Evolutionary conservation across 2,797 vertebrate species (phyloP).

Genomic region (Falco biarmicus): DNA sequence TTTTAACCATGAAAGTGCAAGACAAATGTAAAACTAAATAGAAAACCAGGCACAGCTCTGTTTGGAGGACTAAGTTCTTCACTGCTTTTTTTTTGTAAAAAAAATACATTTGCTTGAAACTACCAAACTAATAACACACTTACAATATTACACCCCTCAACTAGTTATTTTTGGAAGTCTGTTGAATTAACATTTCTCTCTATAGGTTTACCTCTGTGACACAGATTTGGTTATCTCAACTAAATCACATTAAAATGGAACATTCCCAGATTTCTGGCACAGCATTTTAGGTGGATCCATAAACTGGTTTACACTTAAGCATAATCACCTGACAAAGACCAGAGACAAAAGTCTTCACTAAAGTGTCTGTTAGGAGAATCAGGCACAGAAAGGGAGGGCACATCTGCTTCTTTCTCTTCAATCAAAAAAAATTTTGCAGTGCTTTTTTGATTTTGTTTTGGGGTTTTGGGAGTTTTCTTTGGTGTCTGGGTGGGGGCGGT

Average conservation of each 20-base stretch:
- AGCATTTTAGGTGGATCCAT: not conserved
- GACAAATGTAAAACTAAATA: not conserved
- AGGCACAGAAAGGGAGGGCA: not conserved
- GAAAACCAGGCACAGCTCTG: not conserved
- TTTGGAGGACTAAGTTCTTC: not conserved
- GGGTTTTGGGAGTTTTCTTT: not conserved
- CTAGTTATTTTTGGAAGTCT: not conserved
- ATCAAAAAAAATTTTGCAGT: not conserved
- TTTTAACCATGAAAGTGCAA: not conserved
- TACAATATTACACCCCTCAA: not conserved
- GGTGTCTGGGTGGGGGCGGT: too few species aligned
- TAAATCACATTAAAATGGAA: not conserved
- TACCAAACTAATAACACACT: not conserved
- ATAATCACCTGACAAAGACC: not conserved
- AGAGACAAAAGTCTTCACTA: not conserved
- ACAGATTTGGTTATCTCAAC: not conserved
- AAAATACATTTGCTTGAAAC: not conserved
- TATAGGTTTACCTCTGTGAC: not conserved
- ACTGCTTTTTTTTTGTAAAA: not conserved
- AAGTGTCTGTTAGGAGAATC: not conserved
- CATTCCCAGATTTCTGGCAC: not conserved
- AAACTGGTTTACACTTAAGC: not conserved
- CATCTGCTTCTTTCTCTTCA: not conserved
- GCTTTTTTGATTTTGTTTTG: not conserved
- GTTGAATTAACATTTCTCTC: not conserved